These are phyloP conservation scores for Hoplodrina blanda DNA, from an alignment of 2,888 invertebrate species.

Conservation along the genomic window DNA sequence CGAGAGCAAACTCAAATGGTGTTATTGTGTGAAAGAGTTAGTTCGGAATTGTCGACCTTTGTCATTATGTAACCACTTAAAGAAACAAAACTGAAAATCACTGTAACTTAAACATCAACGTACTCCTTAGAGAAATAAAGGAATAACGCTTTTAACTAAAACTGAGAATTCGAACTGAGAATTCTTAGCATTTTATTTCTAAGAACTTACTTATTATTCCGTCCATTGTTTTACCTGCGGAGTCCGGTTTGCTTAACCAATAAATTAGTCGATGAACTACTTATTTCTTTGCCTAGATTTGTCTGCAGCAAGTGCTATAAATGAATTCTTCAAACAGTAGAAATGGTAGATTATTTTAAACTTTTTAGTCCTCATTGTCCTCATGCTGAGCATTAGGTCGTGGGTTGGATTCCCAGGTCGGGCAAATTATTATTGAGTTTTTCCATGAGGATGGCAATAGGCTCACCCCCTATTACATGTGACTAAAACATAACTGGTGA, in stretches of 20 bases:
- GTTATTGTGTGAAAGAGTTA: neutral
- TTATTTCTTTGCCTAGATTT: constrained; percentile 20
- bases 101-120: constrained; percentile 18
- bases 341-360: neutral
- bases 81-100: constrained; percentile 5
- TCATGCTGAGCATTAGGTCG: no score
- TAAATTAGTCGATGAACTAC: constrained; percentile 42
- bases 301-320: constrained; percentile 1
- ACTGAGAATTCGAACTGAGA: constrained; percentile 30
- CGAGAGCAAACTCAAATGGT: neutral
- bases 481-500: no score
- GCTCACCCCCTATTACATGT: no score
- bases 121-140: neutral
- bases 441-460: no score
- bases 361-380: neutral
- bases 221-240: constrained; percentile 32
- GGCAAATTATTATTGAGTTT: no score
- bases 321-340: neutral
- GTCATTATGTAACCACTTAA: no score
- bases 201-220: constrained; percentile 43
- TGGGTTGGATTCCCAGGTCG: no score
- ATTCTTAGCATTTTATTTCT: constrained; percentile 38
- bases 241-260: constrained; percentile 39
- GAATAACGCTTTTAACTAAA: constrained; percentile 21
- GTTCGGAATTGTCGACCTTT: neutral